phyloP scores from a whole-genome alignment of 1,140 invertebrate species.

The Bilobella aurantiaca region DNA sequence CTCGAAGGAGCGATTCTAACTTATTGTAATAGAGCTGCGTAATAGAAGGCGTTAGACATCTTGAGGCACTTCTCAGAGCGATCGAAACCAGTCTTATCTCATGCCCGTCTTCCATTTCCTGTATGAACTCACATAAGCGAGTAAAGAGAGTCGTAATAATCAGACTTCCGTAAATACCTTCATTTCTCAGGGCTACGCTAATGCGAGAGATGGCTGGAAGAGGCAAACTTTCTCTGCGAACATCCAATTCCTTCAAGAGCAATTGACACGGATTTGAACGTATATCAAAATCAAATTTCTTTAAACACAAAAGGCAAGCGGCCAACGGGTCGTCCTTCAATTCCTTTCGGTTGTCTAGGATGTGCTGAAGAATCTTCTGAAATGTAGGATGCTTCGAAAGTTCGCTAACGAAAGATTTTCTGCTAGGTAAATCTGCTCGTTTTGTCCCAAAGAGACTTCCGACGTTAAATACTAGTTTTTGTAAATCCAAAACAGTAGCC shows the following conservation, averaged over 20 bases:
- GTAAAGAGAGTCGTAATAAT: conserved; percentile 22
- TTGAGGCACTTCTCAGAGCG: conserved; percentile 3
- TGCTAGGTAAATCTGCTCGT: conserved; percentile 11
- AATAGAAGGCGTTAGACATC: conserved; percentile 3
- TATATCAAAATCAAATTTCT: conserved; percentile 18
- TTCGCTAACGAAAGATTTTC: conserved; percentile 13
- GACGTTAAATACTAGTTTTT: conserved; percentile 29
- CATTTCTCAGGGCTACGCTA: conserved; percentile 13
- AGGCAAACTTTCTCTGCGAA: conserved; percentile 10
- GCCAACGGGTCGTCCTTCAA: conserved; percentile 30
- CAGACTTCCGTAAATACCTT: conserved; percentile 17
- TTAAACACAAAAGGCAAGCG: conserved; percentile 21
- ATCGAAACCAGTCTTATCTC: conserved; percentile 24
- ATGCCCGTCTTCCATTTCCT: conserved; percentile 13
- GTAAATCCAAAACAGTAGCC: conserved; percentile 31
- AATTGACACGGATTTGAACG: conserved; percentile 3
- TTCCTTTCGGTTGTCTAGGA: conserved; percentile 10
- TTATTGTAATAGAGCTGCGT: conserved; percentile 7
- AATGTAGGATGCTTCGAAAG: conserved; percentile 23
- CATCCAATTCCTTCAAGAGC: conserved; percentile 20
- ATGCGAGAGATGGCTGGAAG: conserved; percentile 28
- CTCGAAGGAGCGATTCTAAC: background rate
- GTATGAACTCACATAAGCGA: conserved; percentile 5
- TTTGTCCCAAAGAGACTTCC: conserved; percentile 15
- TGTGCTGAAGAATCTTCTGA: conserved; percentile 12